A percentile compares a stretch with the other conserved stretches of the same genome.
These are phyloP conservation scores for Bothrops jararaca DNA, from an alignment of 2,113 vertebrate genomes.

Conservation along the genomic window DNA sequence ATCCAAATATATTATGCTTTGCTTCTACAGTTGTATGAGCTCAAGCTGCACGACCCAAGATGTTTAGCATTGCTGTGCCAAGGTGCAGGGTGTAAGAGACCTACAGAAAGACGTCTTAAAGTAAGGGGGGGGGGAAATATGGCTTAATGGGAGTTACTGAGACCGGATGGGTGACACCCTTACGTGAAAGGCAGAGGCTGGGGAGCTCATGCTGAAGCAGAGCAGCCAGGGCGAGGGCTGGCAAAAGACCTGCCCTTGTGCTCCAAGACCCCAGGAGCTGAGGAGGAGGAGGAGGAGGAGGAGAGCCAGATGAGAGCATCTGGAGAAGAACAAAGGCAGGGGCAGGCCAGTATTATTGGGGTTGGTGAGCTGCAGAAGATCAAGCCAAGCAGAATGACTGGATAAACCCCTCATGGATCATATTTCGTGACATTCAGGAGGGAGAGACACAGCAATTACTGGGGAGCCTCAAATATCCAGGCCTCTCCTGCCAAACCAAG, in stretches of 20 bases:
- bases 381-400: background rate
- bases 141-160: background rate
- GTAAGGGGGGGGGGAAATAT: background rate
- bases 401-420: background rate
- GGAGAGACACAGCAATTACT: background rate
- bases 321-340: background rate
- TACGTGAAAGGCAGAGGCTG: background rate
- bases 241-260: background rate
- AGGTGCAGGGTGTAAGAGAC: background rate
- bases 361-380: rapidly evolving
- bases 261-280: background rate
- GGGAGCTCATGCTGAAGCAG: background rate
- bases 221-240: background rate
- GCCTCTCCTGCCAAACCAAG: background rate
- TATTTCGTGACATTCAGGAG: background rate
- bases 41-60: background rate
- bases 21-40: background rate
- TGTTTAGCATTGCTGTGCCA: background rate
- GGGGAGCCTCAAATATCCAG: background rate
- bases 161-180: background rate
- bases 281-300: background rate
- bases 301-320: background rate
- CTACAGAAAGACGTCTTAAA: background rate
- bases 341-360: background rate
- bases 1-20: background rate